Evolutionary conservation across 2,888 invertebrate genomes (phyloP).

Genomic region (Philereme vetulata): DNA sequence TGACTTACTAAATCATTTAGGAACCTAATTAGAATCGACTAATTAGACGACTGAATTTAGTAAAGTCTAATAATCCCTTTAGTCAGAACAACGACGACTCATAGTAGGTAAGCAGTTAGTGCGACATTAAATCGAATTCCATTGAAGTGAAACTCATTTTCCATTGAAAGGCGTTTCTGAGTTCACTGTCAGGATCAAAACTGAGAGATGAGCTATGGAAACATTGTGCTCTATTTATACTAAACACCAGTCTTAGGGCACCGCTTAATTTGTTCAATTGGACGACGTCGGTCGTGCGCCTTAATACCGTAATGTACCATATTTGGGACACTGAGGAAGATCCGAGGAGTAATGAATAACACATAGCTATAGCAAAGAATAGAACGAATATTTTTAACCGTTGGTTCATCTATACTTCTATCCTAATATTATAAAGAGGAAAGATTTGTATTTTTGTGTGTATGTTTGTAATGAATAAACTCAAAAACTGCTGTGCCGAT

Average conservation of each 20-base stretch:
- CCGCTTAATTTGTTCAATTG: slow-evolving; percentile 77
- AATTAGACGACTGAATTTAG: too few species aligned
- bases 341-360: slow-evolving; percentile 15
- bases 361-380: not conserved
- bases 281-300: slow-evolving; percentile 59
- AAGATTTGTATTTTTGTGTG: too few species aligned
- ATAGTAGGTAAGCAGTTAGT: not conserved
- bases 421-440: too few species aligned
- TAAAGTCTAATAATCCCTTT: too few species aligned
- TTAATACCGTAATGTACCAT: slow-evolving; percentile 68
- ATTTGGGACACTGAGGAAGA: slow-evolving; percentile 61
- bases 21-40: too few species aligned
- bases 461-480: too few species aligned
- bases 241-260: slow-evolving; percentile 47
- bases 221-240: slow-evolving; percentile 37
- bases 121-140: not conserved
- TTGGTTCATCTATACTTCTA: too few species aligned
- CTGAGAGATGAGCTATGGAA: slow-evolving; percentile 30
- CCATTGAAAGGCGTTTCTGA: not conserved
- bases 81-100: too few species aligned
- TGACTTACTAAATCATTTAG: too few species aligned
- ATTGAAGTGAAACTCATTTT: not conserved
- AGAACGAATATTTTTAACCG: too few species aligned
- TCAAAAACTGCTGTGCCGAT: too few species aligned
- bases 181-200: slow-evolving; percentile 2